Evolutionary conservation across 2,888 invertebrate genomes (phyloP).

Genomic region (Troides aeacus): DNA sequence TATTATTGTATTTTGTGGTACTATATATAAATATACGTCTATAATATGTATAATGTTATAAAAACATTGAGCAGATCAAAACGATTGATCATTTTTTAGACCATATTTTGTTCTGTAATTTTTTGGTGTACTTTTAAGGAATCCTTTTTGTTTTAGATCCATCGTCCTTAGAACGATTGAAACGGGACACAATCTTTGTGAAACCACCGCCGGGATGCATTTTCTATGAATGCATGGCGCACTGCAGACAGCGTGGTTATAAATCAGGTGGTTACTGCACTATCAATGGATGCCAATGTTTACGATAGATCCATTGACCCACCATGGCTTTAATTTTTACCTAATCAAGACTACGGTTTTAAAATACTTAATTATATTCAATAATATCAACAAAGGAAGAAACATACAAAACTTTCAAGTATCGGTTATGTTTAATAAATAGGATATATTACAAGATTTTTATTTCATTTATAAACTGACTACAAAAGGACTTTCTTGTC

Average conservation of each 20-base stretch:
- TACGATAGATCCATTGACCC: slow-evolving; percentile 35
- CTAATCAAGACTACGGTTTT: neutral
- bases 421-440: neutral
- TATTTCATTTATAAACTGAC: neutral
- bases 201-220: slow-evolving; percentile 52
- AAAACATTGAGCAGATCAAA: too few species aligned
- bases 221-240: slow-evolving; percentile 59
- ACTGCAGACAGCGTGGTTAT: slow-evolving; percentile 49
- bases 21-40: too few species aligned
- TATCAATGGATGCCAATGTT: slow-evolving; percentile 58
- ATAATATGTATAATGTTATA: too few species aligned
- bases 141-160: slow-evolving; percentile 10
- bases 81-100: too few species aligned
- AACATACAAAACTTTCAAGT: neutral
- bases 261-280: slow-evolving; percentile 56
- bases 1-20: too few species aligned
- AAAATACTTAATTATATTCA: too few species aligned
- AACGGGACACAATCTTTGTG: slow-evolving; percentile 38
- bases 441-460: neutral
- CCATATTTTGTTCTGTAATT: too few species aligned
- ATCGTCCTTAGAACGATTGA: slow-evolving; percentile 12
- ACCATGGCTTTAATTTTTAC: neutral
- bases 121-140: neutral
- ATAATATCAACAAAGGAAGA: neutral
- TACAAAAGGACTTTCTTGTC: neutral